Conservation (phyloP, 2,113 vertebrate species). For the Tretioscincus oriximinensis region DNA sequence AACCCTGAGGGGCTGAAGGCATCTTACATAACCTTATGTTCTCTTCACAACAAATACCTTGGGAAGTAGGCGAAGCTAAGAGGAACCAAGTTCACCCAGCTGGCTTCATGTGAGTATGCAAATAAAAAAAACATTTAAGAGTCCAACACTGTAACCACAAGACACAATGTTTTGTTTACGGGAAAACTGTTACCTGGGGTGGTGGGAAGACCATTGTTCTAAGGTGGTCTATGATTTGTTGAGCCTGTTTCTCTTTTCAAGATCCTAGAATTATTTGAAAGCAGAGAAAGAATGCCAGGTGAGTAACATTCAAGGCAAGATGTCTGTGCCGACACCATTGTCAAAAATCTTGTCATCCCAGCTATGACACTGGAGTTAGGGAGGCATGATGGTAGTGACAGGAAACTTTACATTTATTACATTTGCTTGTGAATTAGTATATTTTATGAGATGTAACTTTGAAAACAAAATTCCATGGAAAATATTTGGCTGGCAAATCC, state of each 20-base stretch:
- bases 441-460: neutral
- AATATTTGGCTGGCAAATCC: neutral
- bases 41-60: too few relatives aligned
- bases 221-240: neutral
- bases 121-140: too few relatives aligned
- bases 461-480: neutral
- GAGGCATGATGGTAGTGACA: neutral
- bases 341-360: neutral
- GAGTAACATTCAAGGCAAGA: slow-evolving; percentile 25
- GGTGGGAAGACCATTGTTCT: neutral
- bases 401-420: slow-evolving; percentile 15
- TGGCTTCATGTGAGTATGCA: too few relatives aligned
- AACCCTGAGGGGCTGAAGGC: too few relatives aligned
- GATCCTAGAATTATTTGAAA: neutral
- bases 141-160: too few relatives aligned
- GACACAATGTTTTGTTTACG: neutral
- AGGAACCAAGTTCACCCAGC: too few relatives aligned
- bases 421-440: neutral
- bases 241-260: neutral
- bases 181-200: too few relatives aligned
- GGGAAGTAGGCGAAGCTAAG: too few relatives aligned
- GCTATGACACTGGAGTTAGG: neutral
- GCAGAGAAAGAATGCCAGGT: slow-evolving; percentile 8
- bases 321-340: neutral
- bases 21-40: too few relatives aligned